Conservation (phyloP, 2,113 vertebrate genomes). For the Sardina pilchardus region DNA sequence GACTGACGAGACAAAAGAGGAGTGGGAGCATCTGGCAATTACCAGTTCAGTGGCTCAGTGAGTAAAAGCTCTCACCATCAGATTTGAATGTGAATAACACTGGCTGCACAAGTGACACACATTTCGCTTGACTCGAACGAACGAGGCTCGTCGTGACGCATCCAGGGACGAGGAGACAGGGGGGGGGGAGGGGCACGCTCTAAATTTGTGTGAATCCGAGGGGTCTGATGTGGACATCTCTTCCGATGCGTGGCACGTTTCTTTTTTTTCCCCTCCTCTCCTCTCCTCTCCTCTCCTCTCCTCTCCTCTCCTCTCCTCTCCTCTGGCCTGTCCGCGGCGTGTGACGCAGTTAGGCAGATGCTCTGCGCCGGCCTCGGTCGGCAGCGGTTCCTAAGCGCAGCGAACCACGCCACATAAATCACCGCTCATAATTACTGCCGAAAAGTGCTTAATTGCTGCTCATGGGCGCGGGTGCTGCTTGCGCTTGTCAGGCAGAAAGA, state of each 20-base stretch:
- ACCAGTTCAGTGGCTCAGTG: neutral
- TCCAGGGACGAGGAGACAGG: neutral
- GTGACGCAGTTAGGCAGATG: neutral
- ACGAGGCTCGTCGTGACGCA: neutral
- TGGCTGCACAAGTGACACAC: neutral
- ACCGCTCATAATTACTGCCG: constrained; percentile 33
- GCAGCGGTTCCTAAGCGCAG: constrained; percentile 15
- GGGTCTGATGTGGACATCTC: neutral
- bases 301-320: neutral
- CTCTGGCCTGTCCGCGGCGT: neutral
- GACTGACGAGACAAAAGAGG: neutral
- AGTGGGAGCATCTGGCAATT: constrained; percentile 7
- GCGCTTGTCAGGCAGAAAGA: constrained; percentile 28
- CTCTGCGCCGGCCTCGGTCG: constrained; percentile 6
- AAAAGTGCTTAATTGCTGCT: constrained; percentile 28
- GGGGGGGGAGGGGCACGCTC: neutral
- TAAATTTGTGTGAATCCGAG: neutral
- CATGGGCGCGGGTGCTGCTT: constrained; percentile 12
- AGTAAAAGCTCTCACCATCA: constrained; percentile 4
- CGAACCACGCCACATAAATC: constrained; percentile 28
- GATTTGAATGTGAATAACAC: neutral
- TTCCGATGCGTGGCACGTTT: neutral
- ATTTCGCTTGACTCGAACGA: neutral
- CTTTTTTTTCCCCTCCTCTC: neutral
- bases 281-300: neutral